A percentile compares a stretch with the other conserved stretches of the same genome.
Conservation (phyloP, 2,113 vertebrate genomes). For the Gnathonemus longibarbis region DNA sequence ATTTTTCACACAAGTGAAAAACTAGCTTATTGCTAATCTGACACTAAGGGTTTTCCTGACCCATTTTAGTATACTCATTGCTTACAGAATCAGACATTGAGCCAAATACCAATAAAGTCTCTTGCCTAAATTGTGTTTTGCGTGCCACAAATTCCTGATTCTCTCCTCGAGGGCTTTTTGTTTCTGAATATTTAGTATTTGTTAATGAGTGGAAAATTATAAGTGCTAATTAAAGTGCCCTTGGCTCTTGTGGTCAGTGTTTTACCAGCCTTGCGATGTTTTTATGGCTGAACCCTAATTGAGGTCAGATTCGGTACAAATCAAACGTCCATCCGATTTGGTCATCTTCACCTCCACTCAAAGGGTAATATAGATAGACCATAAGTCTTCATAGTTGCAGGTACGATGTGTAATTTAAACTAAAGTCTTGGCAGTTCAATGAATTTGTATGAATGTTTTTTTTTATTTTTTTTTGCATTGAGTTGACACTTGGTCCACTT, state of each 20-base stretch:
- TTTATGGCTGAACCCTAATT: constrained; percentile 2
- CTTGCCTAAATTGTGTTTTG: neutral
- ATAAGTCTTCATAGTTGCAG: neutral
- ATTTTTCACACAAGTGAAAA: neutral
- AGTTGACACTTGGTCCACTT: neutral
- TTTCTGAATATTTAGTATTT: neutral
- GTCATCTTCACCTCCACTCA: neutral
- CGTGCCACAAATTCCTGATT: too few relatives aligned
- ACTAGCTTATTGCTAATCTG: neutral
- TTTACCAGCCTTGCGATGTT: neutral
- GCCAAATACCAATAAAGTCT: neutral
- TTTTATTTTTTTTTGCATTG: neutral
- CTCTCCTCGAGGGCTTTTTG: neutral
- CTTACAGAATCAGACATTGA: neutral
- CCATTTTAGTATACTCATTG: neutral
- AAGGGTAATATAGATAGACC: neutral
- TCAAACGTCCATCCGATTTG: neutral
- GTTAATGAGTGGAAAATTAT: neutral
- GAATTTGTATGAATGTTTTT: neutral
- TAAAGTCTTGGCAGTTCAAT: neutral
- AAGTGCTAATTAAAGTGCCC: neutral
- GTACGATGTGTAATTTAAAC: neutral
- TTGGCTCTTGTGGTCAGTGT: neutral
- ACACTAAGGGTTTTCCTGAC: neutral
- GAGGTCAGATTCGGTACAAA: neutral